phyloP scores from a whole-genome alignment of 1,140 invertebrate genomes.

The Physella acuta region DNA sequence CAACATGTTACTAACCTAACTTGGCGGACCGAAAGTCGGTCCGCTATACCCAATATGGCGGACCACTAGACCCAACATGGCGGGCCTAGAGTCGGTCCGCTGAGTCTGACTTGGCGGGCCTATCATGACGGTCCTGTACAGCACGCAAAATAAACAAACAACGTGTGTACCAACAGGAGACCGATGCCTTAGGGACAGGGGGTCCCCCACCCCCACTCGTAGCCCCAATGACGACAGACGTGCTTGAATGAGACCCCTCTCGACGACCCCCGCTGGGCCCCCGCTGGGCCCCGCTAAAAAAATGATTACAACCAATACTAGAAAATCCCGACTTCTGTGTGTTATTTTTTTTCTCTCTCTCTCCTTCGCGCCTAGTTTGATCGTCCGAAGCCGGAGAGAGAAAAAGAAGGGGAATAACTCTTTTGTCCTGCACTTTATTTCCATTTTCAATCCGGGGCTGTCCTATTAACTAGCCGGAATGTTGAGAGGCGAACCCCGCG shows the following conservation, averaged over 20 bases:
- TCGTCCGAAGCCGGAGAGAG: not conserved
- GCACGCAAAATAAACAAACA: not conserved
- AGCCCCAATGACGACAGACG: not conserved
- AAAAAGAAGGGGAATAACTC: not conserved
- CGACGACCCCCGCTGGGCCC: not conserved
- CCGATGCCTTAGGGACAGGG: not conserved
- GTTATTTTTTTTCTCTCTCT: too few species aligned
- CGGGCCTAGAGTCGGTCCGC: too few species aligned
- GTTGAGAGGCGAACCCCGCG: not conserved
- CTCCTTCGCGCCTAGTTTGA: not conserved
- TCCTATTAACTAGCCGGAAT: not conserved
- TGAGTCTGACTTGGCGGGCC: too few species aligned
- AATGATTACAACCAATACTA: not conserved
- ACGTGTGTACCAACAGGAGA: not conserved
- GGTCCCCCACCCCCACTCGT: not conserved
- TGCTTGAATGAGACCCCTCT: not conserved
- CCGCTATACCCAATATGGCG: too few species aligned
- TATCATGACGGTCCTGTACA: too few species aligned
- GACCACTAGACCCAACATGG: too few species aligned
- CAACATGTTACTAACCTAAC: too few species aligned
- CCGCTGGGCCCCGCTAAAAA: not conserved
- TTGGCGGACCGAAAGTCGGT: too few species aligned
- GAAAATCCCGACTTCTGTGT: slow-evolving; percentile 14
- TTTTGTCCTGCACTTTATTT: slow-evolving; percentile 11
- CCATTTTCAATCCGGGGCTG: not conserved